phyloP scores from a whole-genome alignment of 1,140 invertebrate species.

The Wasmannia auropunctata region DNA sequence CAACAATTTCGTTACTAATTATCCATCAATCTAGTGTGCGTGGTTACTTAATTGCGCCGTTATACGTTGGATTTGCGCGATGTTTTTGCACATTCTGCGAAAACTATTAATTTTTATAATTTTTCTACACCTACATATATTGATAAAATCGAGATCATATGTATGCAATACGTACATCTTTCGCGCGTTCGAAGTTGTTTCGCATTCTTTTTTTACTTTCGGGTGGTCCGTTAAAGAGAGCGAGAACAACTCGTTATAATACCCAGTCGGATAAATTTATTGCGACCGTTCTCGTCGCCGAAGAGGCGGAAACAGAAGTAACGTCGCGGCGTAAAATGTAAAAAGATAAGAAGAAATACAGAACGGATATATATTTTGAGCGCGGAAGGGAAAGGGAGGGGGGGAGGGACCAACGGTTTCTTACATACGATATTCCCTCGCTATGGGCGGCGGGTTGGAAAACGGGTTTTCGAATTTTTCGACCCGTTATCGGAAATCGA shows the following conservation, averaged over 20 bases:
- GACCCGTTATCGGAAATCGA: conserved; percentile 28
- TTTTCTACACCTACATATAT: neutral
- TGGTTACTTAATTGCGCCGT: conserved; percentile 35
- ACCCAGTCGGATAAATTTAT: neutral
- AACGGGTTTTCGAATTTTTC: conserved; percentile 14
- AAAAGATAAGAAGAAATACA: neutral
- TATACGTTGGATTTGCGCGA: neutral
- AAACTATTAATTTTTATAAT: neutral
- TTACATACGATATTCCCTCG: neutral
- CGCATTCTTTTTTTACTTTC: neutral
- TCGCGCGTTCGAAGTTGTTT: neutral
- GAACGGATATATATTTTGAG: neutral
- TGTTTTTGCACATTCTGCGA: neutral
- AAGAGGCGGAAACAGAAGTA: neutral
- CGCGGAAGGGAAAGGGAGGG: neutral
- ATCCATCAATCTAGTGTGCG: neutral
- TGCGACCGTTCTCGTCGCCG: neutral
- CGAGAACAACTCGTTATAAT: neutral
- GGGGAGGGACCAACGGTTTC: neutral
- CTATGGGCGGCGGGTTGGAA: neutral
- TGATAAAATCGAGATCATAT: neutral
- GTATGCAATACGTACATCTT: neutral
- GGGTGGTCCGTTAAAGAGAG: neutral
- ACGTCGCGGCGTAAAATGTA: neutral
- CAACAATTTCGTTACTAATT: conserved; percentile 47